Conservation (phyloP, 2,888 invertebrate species). For the Podabrus alpinus region DNA sequence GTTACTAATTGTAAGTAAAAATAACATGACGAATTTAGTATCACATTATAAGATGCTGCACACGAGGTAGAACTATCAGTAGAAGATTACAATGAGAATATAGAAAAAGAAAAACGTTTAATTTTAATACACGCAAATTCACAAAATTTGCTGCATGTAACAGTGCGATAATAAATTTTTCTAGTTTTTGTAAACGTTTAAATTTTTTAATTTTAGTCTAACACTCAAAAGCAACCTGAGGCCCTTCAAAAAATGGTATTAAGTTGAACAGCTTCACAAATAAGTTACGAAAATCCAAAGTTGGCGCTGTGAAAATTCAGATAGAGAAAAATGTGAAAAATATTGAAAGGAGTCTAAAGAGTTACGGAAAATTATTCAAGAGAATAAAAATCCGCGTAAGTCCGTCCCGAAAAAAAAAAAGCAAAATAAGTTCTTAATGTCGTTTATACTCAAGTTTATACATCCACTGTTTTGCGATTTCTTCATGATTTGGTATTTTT, state of each 20-base stretch:
- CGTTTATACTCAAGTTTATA: background rate
- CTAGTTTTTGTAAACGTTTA: background rate
- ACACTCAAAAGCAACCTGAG: background rate
- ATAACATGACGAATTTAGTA: too few species aligned
- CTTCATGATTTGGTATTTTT: background rate
- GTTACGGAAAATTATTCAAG: background rate
- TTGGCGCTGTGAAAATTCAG: background rate
- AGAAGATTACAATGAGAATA: background rate
- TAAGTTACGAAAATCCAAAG: background rate
- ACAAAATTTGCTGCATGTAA: background rate
- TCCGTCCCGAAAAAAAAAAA: background rate
- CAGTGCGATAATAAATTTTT: background rate
- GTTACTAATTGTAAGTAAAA: too few species aligned
- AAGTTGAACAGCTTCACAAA: background rate
- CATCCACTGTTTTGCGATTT: background rate
- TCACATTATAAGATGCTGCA: too few species aligned
- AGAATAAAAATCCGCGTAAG: background rate
- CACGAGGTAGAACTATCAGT: background rate
- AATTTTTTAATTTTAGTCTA: background rate
- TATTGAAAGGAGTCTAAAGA: background rate
- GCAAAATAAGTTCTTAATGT: background rate
- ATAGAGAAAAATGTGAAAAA: background rate
- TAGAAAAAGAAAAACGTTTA: background rate
- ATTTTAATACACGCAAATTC: background rate
- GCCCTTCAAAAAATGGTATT: background rate